These are phyloP conservation scores for Cyclophora albipunctata DNA, from an alignment of 2,888 invertebrate species.

Conservation along the genomic window DNA sequence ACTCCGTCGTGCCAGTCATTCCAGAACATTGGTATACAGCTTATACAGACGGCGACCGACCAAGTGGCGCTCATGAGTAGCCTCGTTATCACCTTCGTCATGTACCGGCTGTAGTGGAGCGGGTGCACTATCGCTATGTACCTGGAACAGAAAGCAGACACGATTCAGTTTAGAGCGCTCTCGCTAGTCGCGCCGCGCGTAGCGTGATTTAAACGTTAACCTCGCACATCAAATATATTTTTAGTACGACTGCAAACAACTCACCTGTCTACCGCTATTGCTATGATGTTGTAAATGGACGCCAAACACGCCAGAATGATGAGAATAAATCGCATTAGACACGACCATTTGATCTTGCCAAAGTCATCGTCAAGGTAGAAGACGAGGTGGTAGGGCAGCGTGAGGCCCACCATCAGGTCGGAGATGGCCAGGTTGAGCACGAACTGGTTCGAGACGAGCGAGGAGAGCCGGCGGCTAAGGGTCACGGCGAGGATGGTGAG, in stretches of 20 bases:
- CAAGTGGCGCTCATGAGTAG: slow-evolving; percentile 80
- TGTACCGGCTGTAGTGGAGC: slow-evolving; percentile 83
- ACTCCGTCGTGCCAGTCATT: slow-evolving; percentile 80
- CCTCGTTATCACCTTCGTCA: slow-evolving; percentile 81
- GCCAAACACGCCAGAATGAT: slow-evolving; percentile 85
- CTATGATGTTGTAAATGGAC: slow-evolving; percentile 85
- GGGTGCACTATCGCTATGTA: slow-evolving; percentile 88
- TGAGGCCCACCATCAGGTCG: slow-evolving; percentile 85
- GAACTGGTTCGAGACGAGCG: slow-evolving; percentile 84
- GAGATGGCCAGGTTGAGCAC: slow-evolving; percentile 86
- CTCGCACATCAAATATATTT: too few relatives aligned
- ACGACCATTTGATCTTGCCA: slow-evolving; percentile 77
- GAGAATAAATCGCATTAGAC: slow-evolving; percentile 82
- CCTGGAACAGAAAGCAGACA: slow-evolving; percentile 37
- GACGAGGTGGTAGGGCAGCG: slow-evolving; percentile 84
- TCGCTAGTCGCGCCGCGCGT: too few relatives aligned
- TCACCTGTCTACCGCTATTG: slow-evolving; percentile 84
- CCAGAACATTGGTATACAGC: slow-evolving; percentile 84
- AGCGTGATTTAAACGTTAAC: too few relatives aligned
- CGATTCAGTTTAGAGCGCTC: too few relatives aligned
- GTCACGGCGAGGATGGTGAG: slow-evolving; percentile 84
- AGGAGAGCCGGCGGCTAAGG: slow-evolving; percentile 80
- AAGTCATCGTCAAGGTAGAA: slow-evolving; percentile 81
- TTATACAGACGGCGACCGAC: slow-evolving; percentile 78
- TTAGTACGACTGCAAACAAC: slow-evolving; percentile 12